A percentile compares a stretch with the other conserved stretches of the same genome.
These are phyloP conservation scores for Amphimedon queenslandica DNA, from an alignment of 37 sponge, comb jelly and placozoan species.

Conservation along the genomic window DNA sequence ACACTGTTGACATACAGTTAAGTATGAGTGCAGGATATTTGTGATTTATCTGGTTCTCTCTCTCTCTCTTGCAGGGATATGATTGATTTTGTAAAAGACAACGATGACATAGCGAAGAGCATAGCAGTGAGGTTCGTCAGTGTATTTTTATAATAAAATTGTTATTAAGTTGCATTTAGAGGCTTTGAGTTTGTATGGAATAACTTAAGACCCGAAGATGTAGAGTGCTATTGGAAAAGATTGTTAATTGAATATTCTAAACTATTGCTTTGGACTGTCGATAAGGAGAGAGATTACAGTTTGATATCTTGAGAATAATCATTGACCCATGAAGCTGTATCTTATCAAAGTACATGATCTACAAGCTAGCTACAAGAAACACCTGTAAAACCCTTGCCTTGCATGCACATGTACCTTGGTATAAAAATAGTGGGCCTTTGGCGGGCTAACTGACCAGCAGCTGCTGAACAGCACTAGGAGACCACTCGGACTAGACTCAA, in stretches of 20 bases:
- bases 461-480: no score
- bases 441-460: no score
- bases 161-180: constrained; percentile 24
- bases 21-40: no score
- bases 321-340: no score
- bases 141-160: not conserved
- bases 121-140: constrained; percentile 70
- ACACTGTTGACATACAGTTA: constrained; percentile 49
- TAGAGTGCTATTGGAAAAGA: constrained; percentile 66
- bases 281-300: not conserved
- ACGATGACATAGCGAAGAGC: constrained; percentile 57
- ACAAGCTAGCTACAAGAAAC: no score
- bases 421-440: no score
- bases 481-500: no score
- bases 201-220: constrained; percentile 59
- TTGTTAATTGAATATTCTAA: constrained; percentile 53
- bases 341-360: no score
- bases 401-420: no score
- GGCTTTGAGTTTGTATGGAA: constrained; percentile 71
- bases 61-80: constrained; percentile 55
- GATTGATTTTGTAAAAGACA: constrained; percentile 56
- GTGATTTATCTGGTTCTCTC: no score
- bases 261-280: constrained; percentile 54
- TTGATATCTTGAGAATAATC: no score
- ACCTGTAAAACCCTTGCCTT: no score